Base-by-base conservation (phyloP, 1,140 invertebrate species). In the Eueides isabella region DNA sequence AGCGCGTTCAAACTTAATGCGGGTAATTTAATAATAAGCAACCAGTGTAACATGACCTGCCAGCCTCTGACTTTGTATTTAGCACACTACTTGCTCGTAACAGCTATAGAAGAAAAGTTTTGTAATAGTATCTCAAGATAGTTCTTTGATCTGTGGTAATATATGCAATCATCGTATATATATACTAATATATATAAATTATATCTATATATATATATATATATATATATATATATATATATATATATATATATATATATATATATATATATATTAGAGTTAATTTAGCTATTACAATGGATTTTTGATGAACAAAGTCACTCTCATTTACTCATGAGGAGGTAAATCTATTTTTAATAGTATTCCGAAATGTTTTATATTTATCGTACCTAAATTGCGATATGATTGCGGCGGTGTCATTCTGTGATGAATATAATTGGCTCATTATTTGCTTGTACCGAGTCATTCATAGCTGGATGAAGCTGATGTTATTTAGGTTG, bases 331-430 rank as follows among this genome's bases (percentile, higher is more conserved):
- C 48, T 55, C 48, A 55, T 55, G 19, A 26, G n/a, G 11, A 55
- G 48, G 48, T 62, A 91, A 92, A 92, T 92, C 82, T 87, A 73
- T 85, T 91, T 92, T 86, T 90, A 92, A 92, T 92, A 82, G 83
- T 75, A 87, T 87, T 79, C 77, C 75, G 69, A 79, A 85, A 83
- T 81, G 44, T 76, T 78, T 80, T 71, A 72, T 71, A 72, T 67
- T 66, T 80, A 84, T 75, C 62, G 71, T 55, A 55, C 4, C 48
- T 77, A 84, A 85, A 86, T 88, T 86, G 81, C 83, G 75, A 76
- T 82, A 80, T 88, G 83, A 91, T 91, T 89, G 76, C 78, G 65
- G 64, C 75, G 80, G 85, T 82, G 83, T 90, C 80, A 77, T 85
- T 85, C 75, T 85, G 76, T 84, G 83, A 87, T 85, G 85, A 78